phyloP scores from a whole-genome alignment of 2,797 vertebrate genomes.

The Momotus momota region DNA sequence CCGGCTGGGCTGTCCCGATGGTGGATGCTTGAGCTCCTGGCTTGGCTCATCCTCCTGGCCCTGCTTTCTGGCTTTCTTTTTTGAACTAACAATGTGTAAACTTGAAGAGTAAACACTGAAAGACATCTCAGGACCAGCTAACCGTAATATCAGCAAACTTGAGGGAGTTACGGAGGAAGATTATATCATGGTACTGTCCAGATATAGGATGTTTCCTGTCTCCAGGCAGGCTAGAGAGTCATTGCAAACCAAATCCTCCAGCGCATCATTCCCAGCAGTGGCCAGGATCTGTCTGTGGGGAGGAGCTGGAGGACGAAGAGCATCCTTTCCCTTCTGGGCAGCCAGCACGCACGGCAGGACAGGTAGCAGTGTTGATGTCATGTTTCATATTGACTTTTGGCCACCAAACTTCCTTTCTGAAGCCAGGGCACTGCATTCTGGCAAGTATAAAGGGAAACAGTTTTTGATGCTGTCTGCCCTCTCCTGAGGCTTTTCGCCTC shows the following conservation, averaged over 20 bases:
- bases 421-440: fast-evolving
- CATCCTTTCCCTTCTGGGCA: not conserved
- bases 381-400: not conserved
- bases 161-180: not conserved
- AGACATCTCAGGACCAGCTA: not conserved
- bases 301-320: not conserved
- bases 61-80: not conserved
- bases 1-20: fast-evolving
- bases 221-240: not conserved
- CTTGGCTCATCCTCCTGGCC: not conserved
- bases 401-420: not conserved
- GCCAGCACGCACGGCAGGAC: fast-evolving
- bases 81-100: not conserved
- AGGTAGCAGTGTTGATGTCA: fast-evolving
- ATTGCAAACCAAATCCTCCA: not conserved
- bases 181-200: not conserved
- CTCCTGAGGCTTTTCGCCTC: fast-evolving
- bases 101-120: not conserved
- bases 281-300: not conserved
- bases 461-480: not conserved
- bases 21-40: fast-evolving
- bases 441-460: not conserved
- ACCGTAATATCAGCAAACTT: not conserved
- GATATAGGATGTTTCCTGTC: not conserved
- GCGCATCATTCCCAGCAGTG: not conserved